These are phyloP conservation scores for Cryptocephalus primarius DNA, from an alignment of 2,888 invertebrate genomes.

Conservation along the genomic window DNA sequence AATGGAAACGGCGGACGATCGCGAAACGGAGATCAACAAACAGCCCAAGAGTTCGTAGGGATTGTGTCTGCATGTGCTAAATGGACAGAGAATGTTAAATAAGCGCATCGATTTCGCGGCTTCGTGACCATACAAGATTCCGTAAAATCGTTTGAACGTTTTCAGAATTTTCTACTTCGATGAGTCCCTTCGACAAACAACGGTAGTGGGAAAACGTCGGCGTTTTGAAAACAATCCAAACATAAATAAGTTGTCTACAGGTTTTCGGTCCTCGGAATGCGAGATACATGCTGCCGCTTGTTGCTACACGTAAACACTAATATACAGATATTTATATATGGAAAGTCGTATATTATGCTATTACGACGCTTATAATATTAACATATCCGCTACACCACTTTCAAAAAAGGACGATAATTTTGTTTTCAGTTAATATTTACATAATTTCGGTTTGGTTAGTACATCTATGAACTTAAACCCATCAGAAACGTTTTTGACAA, in stretches of 20 bases:
- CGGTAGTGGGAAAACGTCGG: constrained; percentile 37
- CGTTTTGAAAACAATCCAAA: constrained; percentile 41
- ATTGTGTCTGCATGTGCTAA: not conserved
- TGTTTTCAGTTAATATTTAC: too few species aligned
- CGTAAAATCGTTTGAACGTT: constrained; percentile 34
- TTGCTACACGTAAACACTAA: constrained; percentile 31
- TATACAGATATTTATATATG: constrained; percentile 24
- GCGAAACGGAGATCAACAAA: not conserved
- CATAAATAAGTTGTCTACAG: constrained; percentile 41
- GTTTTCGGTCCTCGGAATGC: constrained; percentile 34
- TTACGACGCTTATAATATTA: too few species aligned
- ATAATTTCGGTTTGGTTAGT: too few species aligned
- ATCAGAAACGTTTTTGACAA: too few species aligned
- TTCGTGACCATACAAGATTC: constrained; percentile 34
- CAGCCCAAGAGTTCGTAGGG: not conserved
- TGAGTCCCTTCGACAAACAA: constrained; percentile 15
- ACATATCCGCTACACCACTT: too few species aligned
- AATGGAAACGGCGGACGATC: not conserved
- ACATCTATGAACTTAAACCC: too few species aligned
- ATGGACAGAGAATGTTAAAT: not conserved
- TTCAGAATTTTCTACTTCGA: constrained; percentile 29
- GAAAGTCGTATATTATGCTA: too few species aligned
- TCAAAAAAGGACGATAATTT: too few species aligned
- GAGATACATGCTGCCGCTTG: constrained; percentile 34
- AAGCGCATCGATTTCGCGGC: constrained; percentile 24